Evolutionary conservation across 2,797 vertebrate species (phyloP).

Genomic region (Neosilurus hyrtlii): DNA sequence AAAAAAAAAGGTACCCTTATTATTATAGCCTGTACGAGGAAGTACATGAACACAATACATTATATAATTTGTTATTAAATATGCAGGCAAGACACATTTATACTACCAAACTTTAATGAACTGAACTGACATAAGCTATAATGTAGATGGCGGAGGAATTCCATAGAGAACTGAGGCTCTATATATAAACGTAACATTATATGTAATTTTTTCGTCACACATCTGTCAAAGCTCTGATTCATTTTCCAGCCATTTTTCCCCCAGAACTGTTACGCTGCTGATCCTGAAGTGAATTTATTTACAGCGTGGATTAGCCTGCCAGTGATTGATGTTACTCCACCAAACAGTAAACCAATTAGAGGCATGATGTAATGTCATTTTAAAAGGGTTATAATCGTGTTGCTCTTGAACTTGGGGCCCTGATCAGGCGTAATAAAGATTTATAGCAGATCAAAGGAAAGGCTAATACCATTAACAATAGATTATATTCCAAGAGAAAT

Average conservation of each 20-base stretch:
- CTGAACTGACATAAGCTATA: neutral
- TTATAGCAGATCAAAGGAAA: conserved; percentile 96
- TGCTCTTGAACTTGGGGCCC: conserved; percentile 91
- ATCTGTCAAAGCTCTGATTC: conserved; percentile 31
- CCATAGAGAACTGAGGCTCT: neutral
- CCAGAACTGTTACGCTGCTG: conserved; percentile 91
- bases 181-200: conserved; percentile 10
- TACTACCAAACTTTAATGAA: conserved; percentile 8
- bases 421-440: conserved; percentile 98
- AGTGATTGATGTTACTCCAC: conserved; percentile 97
- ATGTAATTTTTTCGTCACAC: conserved; percentile 14
- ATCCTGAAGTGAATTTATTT: conserved; percentile 97
- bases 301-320: conserved; percentile 85
- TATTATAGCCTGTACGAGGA: neutral
- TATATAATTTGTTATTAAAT: neutral
- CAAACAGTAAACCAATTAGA: conserved; percentile 99
- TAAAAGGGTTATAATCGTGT: conserved; percentile 98
- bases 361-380: conserved; percentile 98
- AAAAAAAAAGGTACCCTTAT: neutral
- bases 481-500: conserved; percentile 90
- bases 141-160: neutral
- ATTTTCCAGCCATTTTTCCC: conserved; percentile 50
- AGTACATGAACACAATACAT: neutral
- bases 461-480: conserved; percentile 96
- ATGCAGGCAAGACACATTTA: neutral